Evolutionary conservation across 1,140 invertebrate species (phyloP).

Genomic region (Chymomyza costata): DNA sequence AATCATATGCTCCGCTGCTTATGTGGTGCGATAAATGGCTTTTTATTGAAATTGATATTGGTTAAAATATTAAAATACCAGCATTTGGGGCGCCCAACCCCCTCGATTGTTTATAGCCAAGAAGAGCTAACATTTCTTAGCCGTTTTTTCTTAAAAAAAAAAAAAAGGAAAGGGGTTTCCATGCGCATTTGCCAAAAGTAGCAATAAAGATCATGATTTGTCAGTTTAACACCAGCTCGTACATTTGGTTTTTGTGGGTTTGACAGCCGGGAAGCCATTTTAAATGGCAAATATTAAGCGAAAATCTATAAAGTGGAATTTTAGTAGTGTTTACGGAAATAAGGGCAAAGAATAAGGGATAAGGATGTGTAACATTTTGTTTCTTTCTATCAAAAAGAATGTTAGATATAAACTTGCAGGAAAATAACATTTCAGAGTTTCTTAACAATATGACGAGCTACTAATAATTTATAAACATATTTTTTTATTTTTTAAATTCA

Average conservation of each 20-base stretch:
- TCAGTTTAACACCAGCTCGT: constrained; percentile 68
- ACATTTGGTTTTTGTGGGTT: constrained; percentile 27
- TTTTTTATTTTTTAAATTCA: too few relatives aligned
- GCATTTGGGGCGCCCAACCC: constrained; percentile 5
- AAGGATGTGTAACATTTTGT: too few relatives aligned
- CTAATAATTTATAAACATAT: too few relatives aligned
- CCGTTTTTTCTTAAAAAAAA: too few relatives aligned
- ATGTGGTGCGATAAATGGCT: constrained; percentile 74
- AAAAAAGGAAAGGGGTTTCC: constrained; percentile 51
- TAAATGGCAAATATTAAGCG: too few relatives aligned
- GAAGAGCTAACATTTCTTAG: not conserved
- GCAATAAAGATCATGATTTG: constrained; percentile 73
- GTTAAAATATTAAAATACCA: constrained; percentile 64
- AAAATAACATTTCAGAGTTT: too few relatives aligned
- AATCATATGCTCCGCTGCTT: constrained; percentile 43
- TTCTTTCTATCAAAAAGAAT: too few relatives aligned
- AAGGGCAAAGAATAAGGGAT: too few relatives aligned
- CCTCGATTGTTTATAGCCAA: constrained; percentile 25
- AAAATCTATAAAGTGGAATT: too few relatives aligned
- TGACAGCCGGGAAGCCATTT: constrained; percentile 22
- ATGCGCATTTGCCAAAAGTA: constrained; percentile 27
- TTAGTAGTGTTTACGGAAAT: too few relatives aligned
- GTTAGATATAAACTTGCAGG: too few relatives aligned
- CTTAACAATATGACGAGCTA: too few relatives aligned
- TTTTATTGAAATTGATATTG: constrained; percentile 75